phyloP scores from a whole-genome alignment of 2,888 invertebrate species.

The Fabriciana adippe region DNA sequence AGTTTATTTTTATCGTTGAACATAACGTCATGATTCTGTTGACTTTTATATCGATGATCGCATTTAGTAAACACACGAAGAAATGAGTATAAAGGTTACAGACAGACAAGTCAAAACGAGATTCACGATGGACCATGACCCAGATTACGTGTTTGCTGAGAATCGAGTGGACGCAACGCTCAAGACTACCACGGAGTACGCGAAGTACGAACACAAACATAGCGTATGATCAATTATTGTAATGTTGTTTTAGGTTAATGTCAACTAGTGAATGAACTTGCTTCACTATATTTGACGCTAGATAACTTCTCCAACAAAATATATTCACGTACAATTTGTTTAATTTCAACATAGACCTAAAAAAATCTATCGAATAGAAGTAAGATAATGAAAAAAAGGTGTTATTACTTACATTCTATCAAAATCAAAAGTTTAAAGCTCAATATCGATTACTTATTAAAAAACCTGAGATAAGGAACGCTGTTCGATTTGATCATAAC shows the following conservation, averaged over 20 bases:
- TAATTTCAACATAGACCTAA: no score
- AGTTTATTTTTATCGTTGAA: constrained; percentile 10
- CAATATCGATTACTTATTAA: no score
- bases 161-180: constrained; percentile 48
- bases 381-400: no score
- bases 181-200: constrained; percentile 20
- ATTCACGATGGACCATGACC: constrained; percentile 71
- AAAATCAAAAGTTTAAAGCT: no score
- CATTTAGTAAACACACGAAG: constrained; percentile 41
- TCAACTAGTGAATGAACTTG: background rate
- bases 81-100: constrained; percentile 43
- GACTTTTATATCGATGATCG: constrained; percentile 35
- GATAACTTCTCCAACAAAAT: no score
- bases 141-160: constrained; percentile 65
- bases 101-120: constrained; percentile 54
- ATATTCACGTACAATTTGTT: no score
- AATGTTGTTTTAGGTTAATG: constrained; percentile 9
- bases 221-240: constrained; percentile 6
- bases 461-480: no score
- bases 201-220: constrained; percentile 4
- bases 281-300: background rate
- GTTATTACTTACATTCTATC: no score
- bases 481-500: no score
- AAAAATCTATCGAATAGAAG: no score
- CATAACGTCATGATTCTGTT: constrained; percentile 3